Base-by-base conservation (phyloP, 2,888 invertebrate species). In the Cryptocheilus praepositus region DNA sequence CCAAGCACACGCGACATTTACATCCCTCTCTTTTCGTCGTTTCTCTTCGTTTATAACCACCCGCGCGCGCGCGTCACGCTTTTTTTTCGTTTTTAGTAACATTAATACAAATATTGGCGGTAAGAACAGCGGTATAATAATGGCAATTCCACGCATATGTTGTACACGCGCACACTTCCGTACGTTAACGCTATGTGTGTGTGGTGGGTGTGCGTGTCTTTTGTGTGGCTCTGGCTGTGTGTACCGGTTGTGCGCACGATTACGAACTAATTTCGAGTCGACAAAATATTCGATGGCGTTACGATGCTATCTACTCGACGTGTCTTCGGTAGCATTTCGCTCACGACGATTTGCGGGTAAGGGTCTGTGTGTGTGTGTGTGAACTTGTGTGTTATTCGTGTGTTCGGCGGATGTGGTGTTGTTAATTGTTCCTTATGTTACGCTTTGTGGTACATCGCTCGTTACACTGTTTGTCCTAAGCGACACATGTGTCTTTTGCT, bases 51-150 rank as follows among this genome's bases (percentile, higher is more conserved):
- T 53, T 44, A 65, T 64, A 60, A 62, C 44, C 54, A 65, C 60
- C 70, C 28, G 3, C 36, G 36, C 36, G 8, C 13, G 36, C 8
- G 36, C n/a, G 13, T 56, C 19, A 0, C 15, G 19, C 44, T 56
- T 11, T 44, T n/a, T 44, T 19, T 43, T 44, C 18, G 16, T 21
- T 43, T 44, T 18, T 44, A 15, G 5, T 49, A 49, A 49, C 18
- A 49, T 49, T 49, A 59, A 64, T 78, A 73, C 63, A 73, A 77
- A 76, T 64, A 73, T 66, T 62, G 69, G 69, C 71, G 67, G 61
- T 69, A 72, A 65, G 67, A 68, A 74, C 53, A 73, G 61, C 70
- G 68, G 58, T 65, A 54, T 25, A 64, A 64, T 61, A 60, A 69
- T 61, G 61, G 66, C 71, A 70, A 77, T 73, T 77, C 64, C 73